Evolutionary conservation across 2,113 vertebrate species (phyloP), one percentile per base, ranked within the genome.

Genomic region (Agapornis roseicollis): DNA sequence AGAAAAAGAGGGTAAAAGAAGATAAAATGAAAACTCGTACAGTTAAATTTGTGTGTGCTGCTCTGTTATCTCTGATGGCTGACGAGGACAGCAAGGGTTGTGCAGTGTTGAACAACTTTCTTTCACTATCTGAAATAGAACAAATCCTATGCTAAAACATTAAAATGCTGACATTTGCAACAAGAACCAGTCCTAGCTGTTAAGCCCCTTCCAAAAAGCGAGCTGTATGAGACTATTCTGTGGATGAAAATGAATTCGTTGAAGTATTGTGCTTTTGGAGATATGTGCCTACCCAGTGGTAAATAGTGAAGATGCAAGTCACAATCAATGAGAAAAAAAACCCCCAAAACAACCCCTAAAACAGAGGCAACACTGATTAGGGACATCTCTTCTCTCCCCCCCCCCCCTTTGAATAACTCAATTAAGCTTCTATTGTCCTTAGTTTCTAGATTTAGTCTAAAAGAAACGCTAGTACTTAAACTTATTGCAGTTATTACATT

Each of bases 201-300:
- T 69, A 80, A 52, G 88, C 24, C 65, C 74, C n/a, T 79, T 88
- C 80, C 85, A 88, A 78, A 81, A 84, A 87, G 66, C 4, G 73
- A 90, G 35, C 41, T 83, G 64, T 35, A 58, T 37, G 60, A 80
- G 77, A 71, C 28, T 52, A 46, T 47, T 49, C 55, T 76, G 65
- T 19, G 66, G 44, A 81, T 22, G 73, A 65, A 79, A 90, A 81
- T 29, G 11, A 70, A 78, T 71, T 88, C 74, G 65, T 79, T 70
- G 65, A 74, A 94, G 53, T 17, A 50, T 79, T 91, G 87, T 91
- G 85, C 93, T 94, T 95, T 65, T 44, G 79, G 82, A 89, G 53
- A 92, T 31, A 71, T 2, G 9, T 0, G 0, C 44, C 74, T 0
- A 0, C 63, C 60, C 84, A 37, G 42, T 31, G 46, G 53, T n/a